Evolutionary conservation across 2,888 invertebrate species (phyloP).

Genomic region (Julus scanicus): DNA sequence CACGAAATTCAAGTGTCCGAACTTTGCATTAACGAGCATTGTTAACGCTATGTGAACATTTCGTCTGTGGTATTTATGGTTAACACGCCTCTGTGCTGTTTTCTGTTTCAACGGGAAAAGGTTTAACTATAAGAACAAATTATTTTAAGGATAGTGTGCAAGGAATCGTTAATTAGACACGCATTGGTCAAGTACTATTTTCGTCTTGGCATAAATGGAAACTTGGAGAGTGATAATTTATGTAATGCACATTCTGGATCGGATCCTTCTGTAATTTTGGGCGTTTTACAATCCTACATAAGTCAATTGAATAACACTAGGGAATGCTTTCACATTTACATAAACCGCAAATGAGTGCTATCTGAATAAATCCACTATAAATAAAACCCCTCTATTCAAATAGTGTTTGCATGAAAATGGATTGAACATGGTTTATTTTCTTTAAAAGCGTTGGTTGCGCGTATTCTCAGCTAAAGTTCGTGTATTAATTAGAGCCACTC

Average conservation of each 20-base stretch:
- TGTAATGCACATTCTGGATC: background rate
- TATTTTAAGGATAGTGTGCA: background rate
- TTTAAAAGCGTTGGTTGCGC: too few relatives aligned
- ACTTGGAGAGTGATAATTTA: too few relatives aligned
- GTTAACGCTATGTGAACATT: too few relatives aligned
- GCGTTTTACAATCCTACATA: background rate
- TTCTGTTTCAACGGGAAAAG: background rate
- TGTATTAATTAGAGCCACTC: background rate
- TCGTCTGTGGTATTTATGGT: background rate
- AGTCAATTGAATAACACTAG: background rate
- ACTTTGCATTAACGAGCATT: background rate
- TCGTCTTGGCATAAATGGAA: background rate
- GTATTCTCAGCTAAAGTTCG: background rate
- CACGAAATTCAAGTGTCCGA: background rate
- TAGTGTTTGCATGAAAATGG: background rate
- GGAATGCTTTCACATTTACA: background rate
- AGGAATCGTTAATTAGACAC: background rate
- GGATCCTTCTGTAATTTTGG: background rate
- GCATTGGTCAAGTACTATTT: background rate
- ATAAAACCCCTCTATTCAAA: background rate
- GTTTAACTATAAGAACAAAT: background rate
- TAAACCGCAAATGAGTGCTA: background rate
- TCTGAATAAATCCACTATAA: background rate
- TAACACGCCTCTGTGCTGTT: background rate
- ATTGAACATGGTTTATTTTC: background rate